Conservation (phyloP, 2,797 vertebrate genomes). For the Tragopan temminckii region DNA sequence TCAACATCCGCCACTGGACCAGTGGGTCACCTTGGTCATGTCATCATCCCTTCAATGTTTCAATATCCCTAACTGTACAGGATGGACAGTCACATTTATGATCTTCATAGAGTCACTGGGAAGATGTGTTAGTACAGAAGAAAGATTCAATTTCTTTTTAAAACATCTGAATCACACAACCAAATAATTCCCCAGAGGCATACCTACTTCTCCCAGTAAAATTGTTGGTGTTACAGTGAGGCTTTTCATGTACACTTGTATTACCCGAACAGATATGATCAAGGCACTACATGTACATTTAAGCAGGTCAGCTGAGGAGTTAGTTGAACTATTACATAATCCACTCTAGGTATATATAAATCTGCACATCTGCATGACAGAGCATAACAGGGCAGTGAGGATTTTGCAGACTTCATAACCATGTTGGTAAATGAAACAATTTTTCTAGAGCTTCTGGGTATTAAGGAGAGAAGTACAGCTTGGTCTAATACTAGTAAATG, state of each 20-base stretch:
- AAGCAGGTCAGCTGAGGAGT: background rate
- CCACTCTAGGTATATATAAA: background rate
- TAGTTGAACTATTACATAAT: background rate
- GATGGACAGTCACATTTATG: background rate
- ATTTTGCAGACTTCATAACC: conserved; percentile 1
- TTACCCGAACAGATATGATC: background rate
- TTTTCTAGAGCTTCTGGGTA: background rate
- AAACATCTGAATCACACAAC: background rate
- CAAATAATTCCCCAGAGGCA: background rate
- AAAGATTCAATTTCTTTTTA: background rate
- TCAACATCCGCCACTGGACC: background rate
- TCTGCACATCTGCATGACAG: background rate
- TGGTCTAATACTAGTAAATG: background rate
- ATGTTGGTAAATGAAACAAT: background rate
- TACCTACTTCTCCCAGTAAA: background rate
- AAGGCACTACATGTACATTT: background rate
- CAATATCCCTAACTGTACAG: background rate
- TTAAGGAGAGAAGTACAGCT: background rate
- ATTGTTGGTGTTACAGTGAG: background rate
- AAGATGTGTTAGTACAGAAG: background rate
- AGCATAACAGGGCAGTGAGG: background rate
- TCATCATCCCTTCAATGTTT: background rate
- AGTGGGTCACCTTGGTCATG: background rate
- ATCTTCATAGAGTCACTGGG: background rate
- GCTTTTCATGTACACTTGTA: background rate